Evolutionary conservation across 2,797 vertebrate genomes (phyloP).

Genomic region (Hoplostethus atlanticus): DNA sequence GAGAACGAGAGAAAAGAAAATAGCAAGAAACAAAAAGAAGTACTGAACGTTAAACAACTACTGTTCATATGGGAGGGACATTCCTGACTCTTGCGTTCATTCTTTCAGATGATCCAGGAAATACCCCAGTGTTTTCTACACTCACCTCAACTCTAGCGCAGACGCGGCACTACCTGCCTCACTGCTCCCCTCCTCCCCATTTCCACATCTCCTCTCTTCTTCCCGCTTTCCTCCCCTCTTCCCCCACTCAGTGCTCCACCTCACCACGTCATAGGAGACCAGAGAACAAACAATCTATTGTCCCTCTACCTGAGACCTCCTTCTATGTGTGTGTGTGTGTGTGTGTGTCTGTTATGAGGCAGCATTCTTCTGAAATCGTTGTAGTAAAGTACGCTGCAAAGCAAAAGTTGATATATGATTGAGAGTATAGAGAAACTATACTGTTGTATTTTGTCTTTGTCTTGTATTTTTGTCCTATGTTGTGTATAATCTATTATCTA

Average conservation of each 20-base stretch:
- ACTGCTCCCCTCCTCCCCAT: constrained; percentile 1
- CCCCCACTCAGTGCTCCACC: neutral
- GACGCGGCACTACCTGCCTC: neutral
- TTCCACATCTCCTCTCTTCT: constrained; percentile 7
- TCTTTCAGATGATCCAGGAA: constrained; percentile 24
- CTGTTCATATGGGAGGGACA: neutral
- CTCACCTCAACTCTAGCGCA: neutral
- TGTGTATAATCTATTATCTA: too few species aligned
- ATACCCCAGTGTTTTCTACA: neutral
- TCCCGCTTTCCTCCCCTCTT: constrained; percentile 12
- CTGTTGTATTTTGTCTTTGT: too few species aligned
- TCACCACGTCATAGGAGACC: constrained; percentile 3
- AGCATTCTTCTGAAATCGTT: constrained; percentile 2
- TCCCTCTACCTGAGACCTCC: constrained; percentile 62
- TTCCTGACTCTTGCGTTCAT: neutral
- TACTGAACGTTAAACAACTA: neutral
- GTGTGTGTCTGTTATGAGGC: constrained; percentile 8
- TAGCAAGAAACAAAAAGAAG: neutral
- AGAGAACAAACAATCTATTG: constrained; percentile 66
- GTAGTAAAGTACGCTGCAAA: too few species aligned
- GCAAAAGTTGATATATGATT: too few species aligned
- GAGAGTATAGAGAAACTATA: too few species aligned
- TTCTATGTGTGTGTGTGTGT: constrained; percentile 15
- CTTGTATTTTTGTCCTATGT: too few species aligned
- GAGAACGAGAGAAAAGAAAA: neutral